These are phyloP conservation scores for Drosophila borborema DNA, from an alignment of 2,888 invertebrate species.

Conservation along the genomic window DNA sequence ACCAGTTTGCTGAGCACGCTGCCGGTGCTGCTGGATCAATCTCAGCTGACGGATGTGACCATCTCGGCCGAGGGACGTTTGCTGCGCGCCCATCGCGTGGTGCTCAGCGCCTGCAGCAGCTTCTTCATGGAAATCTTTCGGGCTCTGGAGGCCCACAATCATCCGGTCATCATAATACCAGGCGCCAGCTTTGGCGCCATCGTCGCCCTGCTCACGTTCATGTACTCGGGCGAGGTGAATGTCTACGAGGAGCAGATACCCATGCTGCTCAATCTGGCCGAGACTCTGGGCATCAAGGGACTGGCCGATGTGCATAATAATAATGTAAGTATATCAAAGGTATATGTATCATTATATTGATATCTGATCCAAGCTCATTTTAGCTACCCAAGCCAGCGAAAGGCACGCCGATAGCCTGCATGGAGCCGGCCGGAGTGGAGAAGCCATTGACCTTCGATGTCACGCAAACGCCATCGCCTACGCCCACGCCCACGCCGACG, in stretches of 20 bases:
- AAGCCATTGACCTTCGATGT: conserved; percentile 57
- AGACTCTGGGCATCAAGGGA: conserved; percentile 92
- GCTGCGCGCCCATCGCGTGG: conserved; percentile 93
- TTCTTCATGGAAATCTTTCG: conserved; percentile 94
- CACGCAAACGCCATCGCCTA: conserved; percentile 57
- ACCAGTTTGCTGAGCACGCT: conserved; percentile 91
- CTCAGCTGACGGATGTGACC: conserved; percentile 94
- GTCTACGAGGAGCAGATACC: conserved; percentile 92
- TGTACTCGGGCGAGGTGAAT: conserved; percentile 95
- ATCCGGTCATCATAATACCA: conserved; percentile 85
- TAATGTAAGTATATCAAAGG: conserved; percentile 86
- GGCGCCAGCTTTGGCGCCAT: conserved; percentile 85
- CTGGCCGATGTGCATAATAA: conserved; percentile 90
- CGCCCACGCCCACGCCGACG: conserved; percentile 13
- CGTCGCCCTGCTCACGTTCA: conserved; percentile 92
- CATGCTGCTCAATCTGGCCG: conserved; percentile 91
- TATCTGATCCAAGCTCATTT: not conserved
- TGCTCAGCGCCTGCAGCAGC: conserved; percentile 95
- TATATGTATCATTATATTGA: not conserved
- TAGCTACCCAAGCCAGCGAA: conserved; percentile 80
- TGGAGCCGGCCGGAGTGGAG: conserved; percentile 49
- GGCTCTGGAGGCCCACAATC: conserved; percentile 84
- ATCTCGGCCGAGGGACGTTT: conserved; percentile 93
- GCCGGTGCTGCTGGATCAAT: conserved; percentile 91
- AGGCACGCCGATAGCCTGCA: conserved; percentile 40